Evolutionary conservation across 2,797 vertebrate genomes (phyloP), one percentile per base, ranked within the genome.

Genomic region (Pseudochaenichthys georgianus): DNA sequence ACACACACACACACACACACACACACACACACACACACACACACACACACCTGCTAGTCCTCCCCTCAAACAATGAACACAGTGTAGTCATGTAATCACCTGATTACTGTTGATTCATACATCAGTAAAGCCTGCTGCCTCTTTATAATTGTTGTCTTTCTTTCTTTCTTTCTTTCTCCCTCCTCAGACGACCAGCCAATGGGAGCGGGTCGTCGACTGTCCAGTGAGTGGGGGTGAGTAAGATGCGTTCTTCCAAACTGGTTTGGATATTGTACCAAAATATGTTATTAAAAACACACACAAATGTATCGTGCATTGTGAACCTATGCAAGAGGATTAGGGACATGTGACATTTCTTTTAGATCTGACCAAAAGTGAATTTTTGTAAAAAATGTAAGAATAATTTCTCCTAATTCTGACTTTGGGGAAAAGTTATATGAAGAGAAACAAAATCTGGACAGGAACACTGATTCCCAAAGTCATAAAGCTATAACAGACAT

Each of bases 221-320:
- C 97, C 17, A 96, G 95, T n/a, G 98, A 99, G 79, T 98, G 95
- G 94, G 97, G 97, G 98, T 99, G 94, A 93, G 97, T 96, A 16
- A 34, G 3, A 19, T 7, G n/a, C 13, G 13, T 13, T 9, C 9
- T 1, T 19, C 9, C 28, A 48, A 15, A 68, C 34, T 21, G 50
- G 41, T 62, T 50, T 64, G 5, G 47, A 51, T 43, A 52, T 3
- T 60, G 23, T 16, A 31, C 21, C 50, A 10, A 54, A 54, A 75
- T 19, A 13, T 0, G 3, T 51, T 50, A 38, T 17, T 23, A 9
- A 13, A 57, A 42, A 48, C n/a, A 17, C 15, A 6, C 34, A 38
- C 0, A 4, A 3, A 13, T 59, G 28, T 11, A 41, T 58, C 1
- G 51, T 17, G 3, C 64, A 47, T 28, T 41, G 4, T 41, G 42